Evolutionary conservation across 64 coral and sea anemone species (phyloP), one percentile per base, ranked within the genome.

Genomic region (Montipora sp.): DNA sequence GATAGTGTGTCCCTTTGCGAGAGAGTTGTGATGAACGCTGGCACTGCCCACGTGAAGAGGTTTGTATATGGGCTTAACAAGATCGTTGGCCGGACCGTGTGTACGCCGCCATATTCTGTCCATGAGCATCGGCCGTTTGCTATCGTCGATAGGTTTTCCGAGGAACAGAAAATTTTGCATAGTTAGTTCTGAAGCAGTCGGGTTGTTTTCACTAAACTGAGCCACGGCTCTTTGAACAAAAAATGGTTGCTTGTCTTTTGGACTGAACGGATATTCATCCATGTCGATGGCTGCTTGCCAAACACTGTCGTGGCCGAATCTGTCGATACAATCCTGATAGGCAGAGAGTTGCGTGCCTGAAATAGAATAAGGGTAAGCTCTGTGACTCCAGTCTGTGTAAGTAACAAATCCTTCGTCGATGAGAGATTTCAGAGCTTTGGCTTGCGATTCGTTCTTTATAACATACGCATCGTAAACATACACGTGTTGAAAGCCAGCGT

Each of bases 261-360:
- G 92, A 48, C 95, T 94, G 46, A 97, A 97, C 2, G 92, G 95
- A 48, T 97, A 91, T 47, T 97, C 95, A 79, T 97, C 95, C 11
- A 97, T 97, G 72, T 97, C 95, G n/a, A 90, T 87, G 11, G 92
- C 88, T 5, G 88, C 73, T 61, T 91, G 92, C 95, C 95, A 97
- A 9, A 49, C 53, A 8, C 92, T 91, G 7, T 88, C 49, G 51
- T 88, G 84, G 5, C 92, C 95, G 60, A 59, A 94, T 74, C 51
- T 48, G 9, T 77, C 9, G 21, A 87, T 93, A 68, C 95, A 96
- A 48, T 94, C 75, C 21, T 88, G 81, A 76, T 97, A 97, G 8
- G 95, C 95, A 2, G 92, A 10, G 57, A 81, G 36, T 46, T 97
- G 95, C 8, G 95, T 97, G 5, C 77, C 55, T 3, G 71, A 10